Conservation (phyloP, 2,113 vertebrate genomes). For the Cephalopholis sonnerati region DNA sequence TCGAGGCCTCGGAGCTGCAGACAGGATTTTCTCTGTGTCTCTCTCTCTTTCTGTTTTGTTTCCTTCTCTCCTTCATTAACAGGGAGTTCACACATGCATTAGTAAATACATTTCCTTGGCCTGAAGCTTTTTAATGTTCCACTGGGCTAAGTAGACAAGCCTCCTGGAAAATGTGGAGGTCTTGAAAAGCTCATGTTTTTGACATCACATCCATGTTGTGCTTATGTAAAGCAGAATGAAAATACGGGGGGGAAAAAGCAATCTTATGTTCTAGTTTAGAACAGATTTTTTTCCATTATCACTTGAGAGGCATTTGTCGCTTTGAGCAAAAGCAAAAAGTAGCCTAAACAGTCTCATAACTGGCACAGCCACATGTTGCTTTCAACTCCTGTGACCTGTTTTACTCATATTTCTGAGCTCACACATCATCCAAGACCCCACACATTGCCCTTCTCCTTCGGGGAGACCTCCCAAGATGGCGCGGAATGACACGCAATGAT, state of each 20-base stretch:
- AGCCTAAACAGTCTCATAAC: background rate
- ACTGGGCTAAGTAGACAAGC: conserved; percentile 41
- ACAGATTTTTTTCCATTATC: background rate
- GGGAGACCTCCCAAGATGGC: conserved; percentile 66
- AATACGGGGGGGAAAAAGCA: background rate
- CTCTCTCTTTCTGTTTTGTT: conserved; percentile 54
- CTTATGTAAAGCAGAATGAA: conserved; percentile 12
- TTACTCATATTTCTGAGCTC: conserved; percentile 26
- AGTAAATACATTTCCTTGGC: conserved; percentile 70
- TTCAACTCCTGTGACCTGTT: conserved; percentile 34
- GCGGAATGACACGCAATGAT: conserved; percentile 10
- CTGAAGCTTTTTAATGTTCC: conserved; percentile 64
- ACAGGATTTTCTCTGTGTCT: conserved; percentile 33
- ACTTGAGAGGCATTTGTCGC: background rate
- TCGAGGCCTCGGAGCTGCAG: conserved; percentile 41
- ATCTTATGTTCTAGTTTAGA: background rate
- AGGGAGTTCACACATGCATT: conserved; percentile 70
- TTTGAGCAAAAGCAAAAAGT: background rate
- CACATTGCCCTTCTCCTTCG: conserved; percentile 19
- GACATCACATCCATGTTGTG: conserved; percentile 20
- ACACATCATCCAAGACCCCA: conserved; percentile 33
- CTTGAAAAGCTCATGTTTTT: conserved; percentile 52
- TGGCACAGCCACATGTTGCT: conserved; percentile 8
- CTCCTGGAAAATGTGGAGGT: conserved; percentile 49
- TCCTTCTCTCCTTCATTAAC: conserved; percentile 66